phyloP scores from a whole-genome alignment of 2,888 invertebrate genomes.

The Augochlorella aurata region DNA sequence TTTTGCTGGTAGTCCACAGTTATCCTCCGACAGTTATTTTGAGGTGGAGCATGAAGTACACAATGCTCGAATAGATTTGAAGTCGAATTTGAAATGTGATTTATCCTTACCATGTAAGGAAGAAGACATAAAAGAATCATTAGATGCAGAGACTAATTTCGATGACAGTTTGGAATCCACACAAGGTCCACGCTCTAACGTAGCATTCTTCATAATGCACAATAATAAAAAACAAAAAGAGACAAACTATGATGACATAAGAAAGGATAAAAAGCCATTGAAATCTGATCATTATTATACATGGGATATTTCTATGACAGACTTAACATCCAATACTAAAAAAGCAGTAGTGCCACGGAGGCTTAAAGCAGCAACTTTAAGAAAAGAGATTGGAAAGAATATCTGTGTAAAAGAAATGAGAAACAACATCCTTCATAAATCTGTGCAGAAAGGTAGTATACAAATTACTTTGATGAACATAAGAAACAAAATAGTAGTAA shows the following conservation, averaged over 20 bases:
- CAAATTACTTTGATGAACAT: not conserved
- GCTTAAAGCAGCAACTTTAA: not conserved
- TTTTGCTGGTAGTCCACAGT: constrained; percentile 69
- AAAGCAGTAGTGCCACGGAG: constrained; percentile 36
- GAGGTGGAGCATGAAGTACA: constrained; percentile 58
- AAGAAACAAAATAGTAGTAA: not conserved
- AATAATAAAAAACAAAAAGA: constrained; percentile 48
- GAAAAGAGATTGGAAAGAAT: not conserved
- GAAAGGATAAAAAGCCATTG: constrained; percentile 65
- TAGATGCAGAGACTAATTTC: constrained; percentile 16
- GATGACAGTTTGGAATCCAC: constrained; percentile 58
- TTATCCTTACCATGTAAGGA: not conserved
- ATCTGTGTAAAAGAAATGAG: not conserved
- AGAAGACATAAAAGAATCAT: not conserved
- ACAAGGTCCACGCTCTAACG: constrained; percentile 58
- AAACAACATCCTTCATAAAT: not conserved
- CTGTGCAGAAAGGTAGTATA: not conserved
- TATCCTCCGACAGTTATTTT: constrained; percentile 67
- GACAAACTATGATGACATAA: constrained; percentile 64
- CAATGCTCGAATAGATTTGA: constrained; percentile 1
- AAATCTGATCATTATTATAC: constrained; percentile 40
- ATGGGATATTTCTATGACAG: constrained; percentile 41
- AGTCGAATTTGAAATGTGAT: not conserved
- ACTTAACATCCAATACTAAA: constrained; percentile 43
- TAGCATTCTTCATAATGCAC: constrained; percentile 58